Evolutionary conservation across 2,113 vertebrate species (phyloP), one percentile per base, ranked within the genome.

Genomic region (Chamaetylas fuelleborni): DNA sequence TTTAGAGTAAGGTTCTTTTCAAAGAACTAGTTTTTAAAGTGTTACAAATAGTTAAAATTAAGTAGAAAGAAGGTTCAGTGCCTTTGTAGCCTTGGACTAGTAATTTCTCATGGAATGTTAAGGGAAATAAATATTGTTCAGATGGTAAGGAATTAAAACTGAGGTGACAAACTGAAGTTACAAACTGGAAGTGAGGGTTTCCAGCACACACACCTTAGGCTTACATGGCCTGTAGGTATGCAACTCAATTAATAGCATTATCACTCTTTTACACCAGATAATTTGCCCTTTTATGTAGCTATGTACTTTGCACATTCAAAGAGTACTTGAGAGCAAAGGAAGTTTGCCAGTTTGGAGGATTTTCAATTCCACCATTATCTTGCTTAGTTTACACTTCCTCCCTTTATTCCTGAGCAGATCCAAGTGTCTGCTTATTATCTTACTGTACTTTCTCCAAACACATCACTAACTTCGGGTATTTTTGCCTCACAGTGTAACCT

Each of bases 281-380:
- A 81, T 90, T 61, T 54, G 36, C 34, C 64, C 92, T 80, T 92
- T 93, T 77, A 91, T 84, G 89, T 93, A 91, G 69, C 51, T 91
- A 84, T 91, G 64, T 86, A 60, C 86, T 67, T 88, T 74, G 80
- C 60, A 67, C 64, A 67, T 88, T 91, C 56, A 87, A 92, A 88
- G 54, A 64, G 80, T 45, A 81, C 69, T 92, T 64, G 38, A 92
- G 45, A 77, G 33, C 34, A 42, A 79, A 95, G 79, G 92, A 97
- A 93, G 76, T 93, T 90, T 86, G 45, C 36, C 28, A 24, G 5
- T 48, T 93, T 65, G 82, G 45, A 90, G 71, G 26, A 84, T 62
- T 94, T 95, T 92, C 92, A 83, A 86, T 81, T 24, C 74, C n/a
- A 58, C 11, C 14, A 29, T 73, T 88, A 81, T 90, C 67, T 88